These are phyloP conservation scores for Euura saliciscinereae DNA, from an alignment of 1,140 invertebrate genomes.

Conservation along the genomic window DNA sequence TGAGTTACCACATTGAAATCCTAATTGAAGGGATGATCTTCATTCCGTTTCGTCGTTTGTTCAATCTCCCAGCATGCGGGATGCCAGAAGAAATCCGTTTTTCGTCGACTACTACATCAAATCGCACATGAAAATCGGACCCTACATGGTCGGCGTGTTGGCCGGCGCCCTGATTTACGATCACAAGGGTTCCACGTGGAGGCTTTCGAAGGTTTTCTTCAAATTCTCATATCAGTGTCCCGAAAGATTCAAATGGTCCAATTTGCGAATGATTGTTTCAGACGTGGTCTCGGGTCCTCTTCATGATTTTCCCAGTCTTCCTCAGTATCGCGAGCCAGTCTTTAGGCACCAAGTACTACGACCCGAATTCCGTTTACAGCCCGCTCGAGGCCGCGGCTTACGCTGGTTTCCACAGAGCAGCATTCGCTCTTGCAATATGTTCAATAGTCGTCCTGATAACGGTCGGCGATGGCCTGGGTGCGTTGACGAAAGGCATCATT, in stretches of 20 bases:
- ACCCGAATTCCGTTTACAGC: conserved; percentile 29
- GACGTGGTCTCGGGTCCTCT: conserved; percentile 35
- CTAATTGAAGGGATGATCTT: background rate
- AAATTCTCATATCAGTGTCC: background rate
- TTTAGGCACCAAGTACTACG: conserved; percentile 29
- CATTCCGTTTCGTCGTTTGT: no score
- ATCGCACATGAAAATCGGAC: conserved; percentile 40
- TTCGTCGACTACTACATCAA: conserved; percentile 44
- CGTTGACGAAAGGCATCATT: conserved; percentile 1
- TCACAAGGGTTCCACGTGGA: conserved; percentile 39
- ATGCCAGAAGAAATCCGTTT: conserved; percentile 33
- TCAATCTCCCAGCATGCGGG: conserved; percentile 26
- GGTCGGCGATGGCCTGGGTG: conserved; percentile 39
- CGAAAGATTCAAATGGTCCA: background rate
- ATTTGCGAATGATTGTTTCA: conserved; percentile 16
- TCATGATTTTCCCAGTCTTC: conserved; percentile 30
- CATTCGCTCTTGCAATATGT: conserved; percentile 32
- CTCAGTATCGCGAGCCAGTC: conserved; percentile 26
- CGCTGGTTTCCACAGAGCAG: conserved; percentile 32
- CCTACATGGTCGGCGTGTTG: conserved; percentile 46
- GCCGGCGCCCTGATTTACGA: conserved; percentile 45
- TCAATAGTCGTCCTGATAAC: conserved; percentile 34
- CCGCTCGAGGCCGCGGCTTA: conserved; percentile 37
- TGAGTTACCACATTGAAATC: conserved; percentile 27
- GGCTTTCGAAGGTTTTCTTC: conserved; percentile 36